Conservation (phyloP, 2,797 vertebrate genomes). For the Mormyrops attenuatus region DNA sequence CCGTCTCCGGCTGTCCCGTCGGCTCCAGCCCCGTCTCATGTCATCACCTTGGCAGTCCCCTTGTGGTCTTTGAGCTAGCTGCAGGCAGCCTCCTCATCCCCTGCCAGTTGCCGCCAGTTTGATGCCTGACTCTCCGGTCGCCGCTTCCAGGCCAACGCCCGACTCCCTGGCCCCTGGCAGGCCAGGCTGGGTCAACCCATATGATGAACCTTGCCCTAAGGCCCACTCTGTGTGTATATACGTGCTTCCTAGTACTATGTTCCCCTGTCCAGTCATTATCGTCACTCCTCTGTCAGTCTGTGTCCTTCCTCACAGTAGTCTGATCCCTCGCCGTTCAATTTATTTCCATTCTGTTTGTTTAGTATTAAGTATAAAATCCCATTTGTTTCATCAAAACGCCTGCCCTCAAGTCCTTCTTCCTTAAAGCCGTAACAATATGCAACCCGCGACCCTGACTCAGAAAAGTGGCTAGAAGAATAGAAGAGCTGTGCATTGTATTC, state of each 20-base stretch:
- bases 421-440: not conserved
- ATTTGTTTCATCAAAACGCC: not conserved
- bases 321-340: not conserved
- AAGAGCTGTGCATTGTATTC: not conserved
- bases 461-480: not conserved
- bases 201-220: not conserved
- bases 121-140: too few species aligned
- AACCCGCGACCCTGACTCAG: not conserved
- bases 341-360: not conserved
- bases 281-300: not conserved
- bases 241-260: not conserved
- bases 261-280: not conserved
- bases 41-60: not conserved
- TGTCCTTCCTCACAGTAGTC: not conserved
- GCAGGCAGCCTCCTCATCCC: not conserved
- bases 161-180: not conserved
- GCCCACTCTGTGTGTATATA: not conserved
- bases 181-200: not conserved
- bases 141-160: not conserved
- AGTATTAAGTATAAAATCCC: not conserved
- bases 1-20: too few species aligned
- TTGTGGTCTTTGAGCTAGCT: not conserved
- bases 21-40: not conserved
- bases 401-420: not conserved
- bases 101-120: not conserved